Conservation (phyloP, 2,888 invertebrate species). For the Erebia epiphron region DNA sequence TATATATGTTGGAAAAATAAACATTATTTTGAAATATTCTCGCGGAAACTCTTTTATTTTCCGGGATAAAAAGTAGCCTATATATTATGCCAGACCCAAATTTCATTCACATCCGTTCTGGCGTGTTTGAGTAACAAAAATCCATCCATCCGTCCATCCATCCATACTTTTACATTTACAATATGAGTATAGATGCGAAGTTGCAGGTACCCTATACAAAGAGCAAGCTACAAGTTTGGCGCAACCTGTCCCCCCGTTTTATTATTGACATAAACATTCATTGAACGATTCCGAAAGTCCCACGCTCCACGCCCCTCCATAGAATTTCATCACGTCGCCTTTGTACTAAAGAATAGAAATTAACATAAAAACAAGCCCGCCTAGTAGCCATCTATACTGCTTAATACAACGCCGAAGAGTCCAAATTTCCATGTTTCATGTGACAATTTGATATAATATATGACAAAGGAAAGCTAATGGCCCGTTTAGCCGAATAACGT, state of each 20-base stretch:
- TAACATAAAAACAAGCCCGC: slow-evolving; percentile 45
- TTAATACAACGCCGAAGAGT: slow-evolving; percentile 41
- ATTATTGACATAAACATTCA: slow-evolving; percentile 34
- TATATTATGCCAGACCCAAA: too few species aligned
- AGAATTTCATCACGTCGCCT: slow-evolving; percentile 51
- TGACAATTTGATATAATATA: slow-evolving; percentile 37
- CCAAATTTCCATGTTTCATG: slow-evolving; percentile 29
- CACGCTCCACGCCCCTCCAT: slow-evolving; percentile 52
- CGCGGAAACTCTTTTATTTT: too few species aligned
- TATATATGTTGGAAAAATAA: too few species aligned
- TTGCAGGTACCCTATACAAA: background rate
- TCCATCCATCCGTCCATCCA: too few species aligned
- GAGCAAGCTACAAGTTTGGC: background rate
- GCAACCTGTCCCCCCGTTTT: background rate
- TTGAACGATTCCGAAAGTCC: slow-evolving; percentile 46
- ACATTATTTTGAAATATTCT: too few species aligned
- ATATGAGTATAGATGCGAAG: too few species aligned
- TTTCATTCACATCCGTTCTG: too few species aligned
- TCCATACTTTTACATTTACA: too few species aligned
- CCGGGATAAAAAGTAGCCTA: too few species aligned
- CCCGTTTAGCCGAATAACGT: slow-evolving; percentile 68
- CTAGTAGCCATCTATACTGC: slow-evolving; percentile 25
- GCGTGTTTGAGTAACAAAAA: too few species aligned
- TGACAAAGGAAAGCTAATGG: slow-evolving; percentile 71
- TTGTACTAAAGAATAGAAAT: slow-evolving; percentile 47